A percentile compares a stretch with the other conserved stretches of the same genome.
Conservation (phyloP, 2,113 vertebrate genomes). For the Leptodactylus fuscus region DNA sequence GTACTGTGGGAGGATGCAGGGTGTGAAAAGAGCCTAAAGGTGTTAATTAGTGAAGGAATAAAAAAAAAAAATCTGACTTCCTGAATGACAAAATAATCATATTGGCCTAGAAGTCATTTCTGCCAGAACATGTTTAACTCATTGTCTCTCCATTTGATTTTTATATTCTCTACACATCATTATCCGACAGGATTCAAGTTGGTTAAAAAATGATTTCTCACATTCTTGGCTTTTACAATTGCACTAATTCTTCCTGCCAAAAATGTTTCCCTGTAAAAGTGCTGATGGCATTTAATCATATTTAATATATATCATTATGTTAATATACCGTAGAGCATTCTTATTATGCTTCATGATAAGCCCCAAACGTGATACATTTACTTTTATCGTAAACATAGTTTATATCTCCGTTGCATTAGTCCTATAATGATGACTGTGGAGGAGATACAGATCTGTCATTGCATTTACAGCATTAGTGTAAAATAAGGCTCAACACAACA, state of each 20-base stretch:
- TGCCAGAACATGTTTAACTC: constrained; percentile 36
- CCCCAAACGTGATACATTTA: background rate
- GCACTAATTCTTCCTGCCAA: constrained; percentile 10
- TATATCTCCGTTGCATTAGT: background rate
- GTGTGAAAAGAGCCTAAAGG: no score
- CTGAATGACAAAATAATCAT: background rate
- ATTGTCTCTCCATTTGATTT: constrained; percentile 31
- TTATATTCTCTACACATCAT: constrained; percentile 43
- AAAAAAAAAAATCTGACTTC: background rate
- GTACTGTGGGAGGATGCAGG: no score
- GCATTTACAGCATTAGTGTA: background rate
- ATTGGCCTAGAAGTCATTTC: background rate
- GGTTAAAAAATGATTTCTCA: constrained; percentile 18
- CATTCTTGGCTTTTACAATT: constrained; percentile 26
- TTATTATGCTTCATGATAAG: background rate
- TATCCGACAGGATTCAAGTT: constrained; percentile 38
- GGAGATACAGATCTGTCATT: background rate
- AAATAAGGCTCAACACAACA: background rate
- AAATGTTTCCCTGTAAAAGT: constrained; percentile 12
- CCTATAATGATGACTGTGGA: background rate
- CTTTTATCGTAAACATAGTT: background rate
- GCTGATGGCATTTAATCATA: constrained; percentile 26
- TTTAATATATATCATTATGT: constrained; percentile 47
- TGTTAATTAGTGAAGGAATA: background rate
- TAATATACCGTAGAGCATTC: constrained; percentile 6